Conservation (phyloP, 2,113 vertebrate genomes). For the Chlamydotis undulata region DNA sequence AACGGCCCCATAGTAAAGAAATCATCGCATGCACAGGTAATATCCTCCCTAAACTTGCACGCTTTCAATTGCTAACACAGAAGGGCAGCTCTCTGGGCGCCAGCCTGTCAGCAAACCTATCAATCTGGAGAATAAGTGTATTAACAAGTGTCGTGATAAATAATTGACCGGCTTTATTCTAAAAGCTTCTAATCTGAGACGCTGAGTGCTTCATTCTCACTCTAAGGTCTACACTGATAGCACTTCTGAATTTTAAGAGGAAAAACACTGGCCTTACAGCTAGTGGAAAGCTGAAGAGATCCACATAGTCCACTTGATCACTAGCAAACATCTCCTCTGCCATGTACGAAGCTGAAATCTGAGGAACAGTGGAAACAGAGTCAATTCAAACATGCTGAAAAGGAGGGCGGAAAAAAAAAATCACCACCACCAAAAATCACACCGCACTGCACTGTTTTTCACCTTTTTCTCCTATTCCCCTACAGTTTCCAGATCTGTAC, state of each 20-base stretch:
- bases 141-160: neutral
- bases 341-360: fast-evolving
- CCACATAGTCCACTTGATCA: neutral
- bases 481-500: neutral
- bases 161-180: neutral
- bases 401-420: neutral
- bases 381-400: neutral
- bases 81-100: neutral
- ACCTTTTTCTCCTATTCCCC: neutral
- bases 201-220: neutral
- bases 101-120: neutral
- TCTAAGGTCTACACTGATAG: neutral
- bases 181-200: neutral
- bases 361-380: neutral
- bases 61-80: neutral
- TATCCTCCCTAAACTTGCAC: neutral
- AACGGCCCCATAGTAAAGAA: neutral
- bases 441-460: neutral
- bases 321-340: neutral
- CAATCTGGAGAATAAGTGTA: neutral
- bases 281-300: neutral
- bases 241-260: neutral
- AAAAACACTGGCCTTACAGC: neutral
- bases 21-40: fast-evolving
- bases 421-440: neutral